Evolutionary conservation across 2,888 invertebrate species (phyloP).

Genomic region (Acanthosepion esculentum): DNA sequence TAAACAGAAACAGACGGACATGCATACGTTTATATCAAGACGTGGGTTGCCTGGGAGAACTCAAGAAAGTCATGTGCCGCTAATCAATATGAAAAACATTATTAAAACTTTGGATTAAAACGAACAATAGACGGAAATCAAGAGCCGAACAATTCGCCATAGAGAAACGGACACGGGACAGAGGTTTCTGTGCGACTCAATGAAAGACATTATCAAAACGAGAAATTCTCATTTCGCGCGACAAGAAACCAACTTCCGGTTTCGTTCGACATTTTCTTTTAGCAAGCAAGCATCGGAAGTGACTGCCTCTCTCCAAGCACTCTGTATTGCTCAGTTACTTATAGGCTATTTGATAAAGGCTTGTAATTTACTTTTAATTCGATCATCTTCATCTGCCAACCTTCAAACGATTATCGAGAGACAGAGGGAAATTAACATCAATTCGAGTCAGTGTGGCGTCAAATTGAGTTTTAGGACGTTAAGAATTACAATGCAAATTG

Average conservation of each 20-base stretch:
- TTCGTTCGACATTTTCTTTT: background rate
- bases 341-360: background rate
- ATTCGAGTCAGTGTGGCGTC: background rate
- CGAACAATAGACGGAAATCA: background rate
- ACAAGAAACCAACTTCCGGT: background rate
- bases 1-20: background rate
- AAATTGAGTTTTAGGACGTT: background rate
- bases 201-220: background rate
- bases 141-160: background rate
- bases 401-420: constrained; percentile 15
- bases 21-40: background rate
- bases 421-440: background rate
- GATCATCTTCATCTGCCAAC: constrained; percentile 18
- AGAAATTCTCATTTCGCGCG: background rate
- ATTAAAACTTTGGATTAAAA: background rate
- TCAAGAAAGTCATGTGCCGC: background rate
- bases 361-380: constrained; percentile 9
- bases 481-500: background rate
- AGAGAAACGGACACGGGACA: background rate
- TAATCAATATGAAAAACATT: background rate
- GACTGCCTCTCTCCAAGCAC: background rate
- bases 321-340: background rate
- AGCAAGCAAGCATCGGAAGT: background rate
- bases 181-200: background rate
- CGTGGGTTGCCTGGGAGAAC: fast-evolving